Conservation (phyloP, 2,888 invertebrate species). For the Cylloceria caligata region DNA sequence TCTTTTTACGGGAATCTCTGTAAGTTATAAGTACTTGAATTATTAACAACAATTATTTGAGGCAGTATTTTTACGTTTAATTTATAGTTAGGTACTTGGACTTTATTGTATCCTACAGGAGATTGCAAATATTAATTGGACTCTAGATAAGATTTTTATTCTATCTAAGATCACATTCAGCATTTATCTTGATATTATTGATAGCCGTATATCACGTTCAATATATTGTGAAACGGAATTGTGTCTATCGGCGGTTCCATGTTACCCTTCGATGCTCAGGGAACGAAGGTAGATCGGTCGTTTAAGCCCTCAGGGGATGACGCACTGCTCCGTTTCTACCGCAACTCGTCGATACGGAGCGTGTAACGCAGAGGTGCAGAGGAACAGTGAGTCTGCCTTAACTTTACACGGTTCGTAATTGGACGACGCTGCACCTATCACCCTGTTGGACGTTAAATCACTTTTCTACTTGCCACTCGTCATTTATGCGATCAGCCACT, state of each 20-base stretch:
- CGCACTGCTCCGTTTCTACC: conserved; percentile 41
- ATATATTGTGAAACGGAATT: neutral
- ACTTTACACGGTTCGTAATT: conserved; percentile 62
- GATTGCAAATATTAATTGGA: too few relatives aligned
- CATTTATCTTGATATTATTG: neutral
- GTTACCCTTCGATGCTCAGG: conserved; percentile 34
- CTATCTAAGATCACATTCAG: neutral
- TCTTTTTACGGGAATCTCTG: too few relatives aligned
- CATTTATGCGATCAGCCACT: conserved; percentile 45
- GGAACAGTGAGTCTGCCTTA: conserved; percentile 31
- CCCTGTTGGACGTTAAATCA: conserved; percentile 59
- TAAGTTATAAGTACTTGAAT: neutral
- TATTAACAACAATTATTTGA: neutral
- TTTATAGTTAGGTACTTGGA: too few relatives aligned
- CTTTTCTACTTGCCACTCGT: conserved; percentile 57
- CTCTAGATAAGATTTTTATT: too few relatives aligned
- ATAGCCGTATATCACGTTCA: neutral
- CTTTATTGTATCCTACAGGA: too few relatives aligned
- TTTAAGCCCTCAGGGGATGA: conserved; percentile 52
- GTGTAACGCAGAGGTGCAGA: conserved; percentile 19
- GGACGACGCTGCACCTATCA: conserved; percentile 46
- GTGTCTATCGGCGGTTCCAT: neutral
- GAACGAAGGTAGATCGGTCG: conserved; percentile 36
- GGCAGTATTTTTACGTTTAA: too few relatives aligned
- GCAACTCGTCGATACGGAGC: conserved; percentile 15